Evolutionary conservation across 1,140 invertebrate genomes (phyloP).

Genomic region (Drosophila tsacasi): DNA sequence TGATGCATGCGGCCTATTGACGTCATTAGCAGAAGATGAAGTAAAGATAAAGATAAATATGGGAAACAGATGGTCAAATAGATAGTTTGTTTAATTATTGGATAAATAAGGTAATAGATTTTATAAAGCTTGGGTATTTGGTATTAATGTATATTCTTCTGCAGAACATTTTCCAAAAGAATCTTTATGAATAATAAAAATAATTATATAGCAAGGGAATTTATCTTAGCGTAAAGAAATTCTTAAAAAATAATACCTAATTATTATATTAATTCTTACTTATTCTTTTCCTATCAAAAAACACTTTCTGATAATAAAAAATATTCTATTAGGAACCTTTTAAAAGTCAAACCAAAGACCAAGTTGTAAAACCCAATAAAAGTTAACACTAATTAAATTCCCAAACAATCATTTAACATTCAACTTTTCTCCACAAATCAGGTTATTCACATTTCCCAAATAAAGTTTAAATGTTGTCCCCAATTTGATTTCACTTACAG

Average conservation of each 20-base stretch:
- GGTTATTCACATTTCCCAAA: slow-evolving; percentile 1
- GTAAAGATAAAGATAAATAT: neutral
- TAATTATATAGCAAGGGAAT: neutral
- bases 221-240: neutral
- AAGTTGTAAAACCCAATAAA: neutral
- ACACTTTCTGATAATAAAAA: neutral
- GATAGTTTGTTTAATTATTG: slow-evolving; percentile 8
- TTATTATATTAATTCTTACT: too few species aligned
- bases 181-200: neutral
- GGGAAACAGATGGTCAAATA: slow-evolving; percentile 3
- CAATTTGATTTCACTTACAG: slow-evolving; percentile 17
- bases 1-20: slow-evolving; percentile 52
- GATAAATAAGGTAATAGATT: neutral
- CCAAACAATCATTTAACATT: slow-evolving; percentile 1
- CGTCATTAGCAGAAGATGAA: slow-evolving; percentile 49
- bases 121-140: neutral
- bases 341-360: neutral
- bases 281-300: neutral
- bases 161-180: too few species aligned
- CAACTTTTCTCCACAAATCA: neutral
- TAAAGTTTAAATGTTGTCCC: slow-evolving; percentile 3
- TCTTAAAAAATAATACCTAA: too few species aligned
- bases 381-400: neutral
- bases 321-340: neutral
- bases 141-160: too few species aligned